These are phyloP conservation scores for Muraenolepis orangiensis DNA, from an alignment of 2,797 vertebrate species.

Conservation along the genomic window DNA sequence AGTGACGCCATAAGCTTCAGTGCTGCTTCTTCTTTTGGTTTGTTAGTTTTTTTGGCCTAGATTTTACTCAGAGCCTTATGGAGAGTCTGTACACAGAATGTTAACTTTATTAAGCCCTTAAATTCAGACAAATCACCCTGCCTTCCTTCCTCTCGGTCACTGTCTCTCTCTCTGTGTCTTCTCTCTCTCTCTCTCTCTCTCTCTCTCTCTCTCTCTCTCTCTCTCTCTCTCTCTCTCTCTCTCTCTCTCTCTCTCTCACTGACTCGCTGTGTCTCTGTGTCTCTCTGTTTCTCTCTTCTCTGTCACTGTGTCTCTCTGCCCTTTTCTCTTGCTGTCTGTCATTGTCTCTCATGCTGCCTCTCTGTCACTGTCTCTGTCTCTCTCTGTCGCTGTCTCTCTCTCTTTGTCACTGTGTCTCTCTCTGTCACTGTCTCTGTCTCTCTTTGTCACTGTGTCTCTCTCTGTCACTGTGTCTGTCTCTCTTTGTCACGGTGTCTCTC, in stretches of 20 bases:
- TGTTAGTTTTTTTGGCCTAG: conserved; percentile 50
- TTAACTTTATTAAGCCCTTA: conserved; percentile 42
- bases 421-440: not conserved
- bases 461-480: not conserved
- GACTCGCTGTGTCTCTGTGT: too few species aligned
- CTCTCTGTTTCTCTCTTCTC: too few species aligned
- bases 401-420: not conserved
- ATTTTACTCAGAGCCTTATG: conserved; percentile 40
- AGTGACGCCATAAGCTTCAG: conserved; percentile 47
- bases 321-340: not conserved
- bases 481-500: not conserved
- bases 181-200: conserved; percentile 17
- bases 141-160: not conserved
- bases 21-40: conserved; percentile 12
- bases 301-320: not conserved
- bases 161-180: conserved; percentile 10
- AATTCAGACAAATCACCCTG: conserved; percentile 22
- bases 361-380: not conserved
- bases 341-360: too few species aligned
- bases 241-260: too few species aligned
- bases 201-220: too few species aligned
- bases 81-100: conserved; percentile 34
- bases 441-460: not conserved
- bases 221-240: too few species aligned
- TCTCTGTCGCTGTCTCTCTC: too few species aligned